phyloP scores from a whole-genome alignment of 1,140 invertebrate genomes.

The Subanguina moxae region DNA sequence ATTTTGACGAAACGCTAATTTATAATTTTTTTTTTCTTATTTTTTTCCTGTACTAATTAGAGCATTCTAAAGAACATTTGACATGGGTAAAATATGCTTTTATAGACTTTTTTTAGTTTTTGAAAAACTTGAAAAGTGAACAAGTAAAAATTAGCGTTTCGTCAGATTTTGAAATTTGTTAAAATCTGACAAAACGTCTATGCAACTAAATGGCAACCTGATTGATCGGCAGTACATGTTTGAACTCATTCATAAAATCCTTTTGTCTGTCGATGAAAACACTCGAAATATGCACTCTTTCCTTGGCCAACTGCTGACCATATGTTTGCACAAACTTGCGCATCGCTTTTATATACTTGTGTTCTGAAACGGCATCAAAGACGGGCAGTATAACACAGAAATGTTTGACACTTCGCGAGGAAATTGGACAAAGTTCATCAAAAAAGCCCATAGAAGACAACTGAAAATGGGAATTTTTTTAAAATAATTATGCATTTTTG shows the following conservation, averaged over 20 bases:
- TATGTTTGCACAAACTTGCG: conserved; percentile 28
- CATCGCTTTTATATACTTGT: conserved; percentile 31
- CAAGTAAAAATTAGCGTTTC: no score
- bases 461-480: conserved; percentile 27
- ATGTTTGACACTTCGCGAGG: conserved; percentile 39
- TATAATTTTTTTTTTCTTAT: no score
- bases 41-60: no score
- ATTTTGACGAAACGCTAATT: no score
- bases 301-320: conserved; percentile 1
- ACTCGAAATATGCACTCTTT: conserved; percentile 36
- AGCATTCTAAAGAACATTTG: no score
- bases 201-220: not conserved
- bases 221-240: not conserved
- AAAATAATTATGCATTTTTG: conserved; percentile 9
- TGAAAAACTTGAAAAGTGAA: not conserved
- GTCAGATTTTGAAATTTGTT: no score
- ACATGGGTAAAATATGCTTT: no score
- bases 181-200: no score
- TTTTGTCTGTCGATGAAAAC: conserved; percentile 43
- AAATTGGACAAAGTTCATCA: conserved; percentile 51
- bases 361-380: conserved; percentile 27
- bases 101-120: no score
- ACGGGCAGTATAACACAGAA: conserved; percentile 51
- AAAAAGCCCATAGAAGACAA: conserved; percentile 46
- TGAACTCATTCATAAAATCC: conserved; percentile 46